These are phyloP conservation scores for Abramis brama DNA, from an alignment of 2,113 vertebrate species.

Conservation along the genomic window DNA sequence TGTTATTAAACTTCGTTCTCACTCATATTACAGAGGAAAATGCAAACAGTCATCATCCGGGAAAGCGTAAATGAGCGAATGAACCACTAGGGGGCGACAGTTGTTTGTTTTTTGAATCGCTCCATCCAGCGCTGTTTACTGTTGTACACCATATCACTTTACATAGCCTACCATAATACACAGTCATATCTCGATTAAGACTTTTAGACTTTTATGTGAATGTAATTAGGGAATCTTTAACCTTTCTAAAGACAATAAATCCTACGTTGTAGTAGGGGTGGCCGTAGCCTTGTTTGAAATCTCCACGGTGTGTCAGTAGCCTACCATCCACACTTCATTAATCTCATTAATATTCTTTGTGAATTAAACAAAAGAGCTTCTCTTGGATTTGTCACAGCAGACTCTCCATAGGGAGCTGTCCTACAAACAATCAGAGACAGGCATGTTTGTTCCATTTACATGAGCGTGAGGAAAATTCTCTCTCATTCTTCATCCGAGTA, in stretches of 20 bases:
- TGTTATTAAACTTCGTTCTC: too few relatives aligned
- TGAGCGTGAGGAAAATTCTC: background rate
- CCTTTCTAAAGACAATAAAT: background rate
- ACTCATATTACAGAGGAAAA: background rate
- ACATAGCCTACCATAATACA: too few relatives aligned
- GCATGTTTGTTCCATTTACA: constrained; percentile 26
- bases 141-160: background rate
- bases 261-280: background rate
- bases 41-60: too few relatives aligned
- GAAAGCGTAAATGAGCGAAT: background rate
- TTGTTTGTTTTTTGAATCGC: background rate
- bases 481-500: background rate
- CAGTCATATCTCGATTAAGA: background rate
- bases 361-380: constrained; percentile 17
- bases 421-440: constrained; percentile 33
- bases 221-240: background rate
- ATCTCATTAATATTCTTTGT: constrained; percentile 28
- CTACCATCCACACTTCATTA: constrained; percentile 26
- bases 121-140: background rate
- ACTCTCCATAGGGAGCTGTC: constrained; percentile 13
- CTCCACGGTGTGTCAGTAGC: background rate
- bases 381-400: background rate
- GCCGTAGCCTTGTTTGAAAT: constrained; percentile 14
- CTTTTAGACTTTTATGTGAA: background rate
- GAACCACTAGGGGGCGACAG: constrained; percentile 31